Conservation (phyloP, 2,113 vertebrate species). For the Bucco capensis region DNA sequence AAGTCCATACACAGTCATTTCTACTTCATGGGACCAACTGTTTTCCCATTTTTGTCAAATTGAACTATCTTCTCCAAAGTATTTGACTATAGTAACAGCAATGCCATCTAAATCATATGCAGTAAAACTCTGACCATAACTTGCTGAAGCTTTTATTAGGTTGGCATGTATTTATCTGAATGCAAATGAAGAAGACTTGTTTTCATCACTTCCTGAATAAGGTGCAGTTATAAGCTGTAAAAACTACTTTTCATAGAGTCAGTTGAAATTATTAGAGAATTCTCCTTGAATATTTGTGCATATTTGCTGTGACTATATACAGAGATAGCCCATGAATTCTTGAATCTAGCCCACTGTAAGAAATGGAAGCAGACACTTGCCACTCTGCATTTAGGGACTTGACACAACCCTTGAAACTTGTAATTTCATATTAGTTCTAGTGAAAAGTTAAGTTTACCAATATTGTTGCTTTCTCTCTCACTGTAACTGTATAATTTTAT, state of each 20-base stretch:
- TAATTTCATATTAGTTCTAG: not conserved
- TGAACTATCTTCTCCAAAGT: not conserved
- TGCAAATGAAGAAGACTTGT: not conserved
- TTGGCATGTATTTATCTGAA: not conserved
- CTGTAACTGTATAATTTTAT: not conserved
- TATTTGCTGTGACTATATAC: not conserved
- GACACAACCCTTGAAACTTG: not conserved
- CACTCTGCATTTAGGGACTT: not conserved
- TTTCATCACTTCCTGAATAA: conserved; percentile 19
- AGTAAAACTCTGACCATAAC: not conserved
- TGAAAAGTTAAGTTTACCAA: not conserved
- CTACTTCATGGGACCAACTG: not conserved
- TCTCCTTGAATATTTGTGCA: not conserved
- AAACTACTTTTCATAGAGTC: not conserved
- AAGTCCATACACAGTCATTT: not conserved
- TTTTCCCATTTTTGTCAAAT: not conserved
- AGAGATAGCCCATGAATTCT: not conserved
- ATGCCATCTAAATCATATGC: not conserved
- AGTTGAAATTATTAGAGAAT: not conserved
- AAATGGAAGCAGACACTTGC: not conserved
- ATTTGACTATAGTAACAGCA: not conserved
- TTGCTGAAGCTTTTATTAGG: not conserved
- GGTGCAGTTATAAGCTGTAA: not conserved
- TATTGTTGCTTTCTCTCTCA: not conserved
- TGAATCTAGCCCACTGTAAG: not conserved